These are phyloP conservation scores for Onychostruthus taczanowskii DNA, from an alignment of 2,113 vertebrate genomes.

Conservation along the genomic window DNA sequence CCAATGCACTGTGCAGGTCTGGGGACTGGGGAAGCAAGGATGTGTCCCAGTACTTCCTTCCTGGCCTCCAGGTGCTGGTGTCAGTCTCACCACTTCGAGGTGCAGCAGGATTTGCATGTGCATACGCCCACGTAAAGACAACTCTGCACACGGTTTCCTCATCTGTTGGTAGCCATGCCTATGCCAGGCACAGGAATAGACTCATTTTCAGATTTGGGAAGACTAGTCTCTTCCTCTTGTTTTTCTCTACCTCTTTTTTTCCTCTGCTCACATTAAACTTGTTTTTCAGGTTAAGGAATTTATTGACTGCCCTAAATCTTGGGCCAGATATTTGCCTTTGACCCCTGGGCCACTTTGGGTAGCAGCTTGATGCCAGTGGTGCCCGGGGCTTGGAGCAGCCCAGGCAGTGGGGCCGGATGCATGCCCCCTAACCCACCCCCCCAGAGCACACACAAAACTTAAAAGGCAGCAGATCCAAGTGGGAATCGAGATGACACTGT, in stretches of 20 bases:
- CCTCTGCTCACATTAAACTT: not conserved
- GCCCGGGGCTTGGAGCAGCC: not conserved
- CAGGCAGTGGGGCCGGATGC: not conserved
- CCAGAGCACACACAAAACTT: not conserved
- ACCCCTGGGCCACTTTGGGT: not conserved
- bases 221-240: not conserved
- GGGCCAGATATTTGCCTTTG: not conserved
- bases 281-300: not conserved
- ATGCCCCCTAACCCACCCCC: accelerated
- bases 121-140: accelerated
- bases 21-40: not conserved
- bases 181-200: not conserved
- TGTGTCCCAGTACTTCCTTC: not conserved
- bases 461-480: not conserved
- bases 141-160: not conserved
- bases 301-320: not conserved
- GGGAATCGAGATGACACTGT: not conserved
- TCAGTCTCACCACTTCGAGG: not conserved
- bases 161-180: not conserved
- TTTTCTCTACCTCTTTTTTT: not conserved
- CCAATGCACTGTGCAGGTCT: accelerated
- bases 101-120: accelerated
- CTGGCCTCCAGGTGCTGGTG: not conserved
- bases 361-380: not conserved
- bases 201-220: not conserved